These are phyloP conservation scores for Eublepharis macularius DNA, from an alignment of 2,113 vertebrate species.

Conservation along the genomic window DNA sequence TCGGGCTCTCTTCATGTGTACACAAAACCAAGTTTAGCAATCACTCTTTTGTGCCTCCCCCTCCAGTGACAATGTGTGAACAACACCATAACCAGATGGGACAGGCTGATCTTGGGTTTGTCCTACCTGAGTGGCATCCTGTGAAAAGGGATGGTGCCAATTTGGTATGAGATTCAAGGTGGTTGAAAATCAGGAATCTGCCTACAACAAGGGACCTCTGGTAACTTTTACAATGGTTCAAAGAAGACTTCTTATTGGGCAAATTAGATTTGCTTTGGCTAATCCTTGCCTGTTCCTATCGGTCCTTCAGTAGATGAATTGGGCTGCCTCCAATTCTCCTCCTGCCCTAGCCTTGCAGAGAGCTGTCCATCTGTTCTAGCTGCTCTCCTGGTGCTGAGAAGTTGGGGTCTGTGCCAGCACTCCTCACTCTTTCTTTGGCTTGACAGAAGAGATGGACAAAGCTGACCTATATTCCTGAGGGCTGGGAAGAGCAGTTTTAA, in stretches of 20 bases:
- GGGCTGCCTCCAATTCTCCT: background rate
- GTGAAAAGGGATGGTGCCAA: too few relatives aligned
- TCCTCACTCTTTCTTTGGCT: conserved; percentile 3
- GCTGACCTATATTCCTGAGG: conserved; percentile 28
- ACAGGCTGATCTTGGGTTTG: background rate
- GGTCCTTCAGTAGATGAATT: background rate
- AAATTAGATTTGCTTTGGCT: background rate
- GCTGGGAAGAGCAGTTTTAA: background rate
- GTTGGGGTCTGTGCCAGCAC: background rate
- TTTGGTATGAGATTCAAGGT: background rate
- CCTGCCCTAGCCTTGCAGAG: background rate
- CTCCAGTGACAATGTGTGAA: background rate
- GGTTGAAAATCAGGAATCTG: background rate
- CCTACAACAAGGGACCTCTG: background rate
- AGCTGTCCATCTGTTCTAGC: background rate
- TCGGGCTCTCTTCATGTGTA: background rate
- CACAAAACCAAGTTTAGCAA: background rate
- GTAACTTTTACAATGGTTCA: background rate
- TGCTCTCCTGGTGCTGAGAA: conserved; percentile 10
- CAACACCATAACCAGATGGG: background rate
- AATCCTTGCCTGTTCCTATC: background rate
- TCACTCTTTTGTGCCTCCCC: background rate
- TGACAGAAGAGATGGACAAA: background rate
- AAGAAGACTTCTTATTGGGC: background rate
- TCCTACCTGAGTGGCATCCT: background rate